Percentiles rank a stretch among this genome's conserved stretches.
Evolutionary conservation across 30 jellyfish, hydroid and myxozoan genomes (phyloP).

Genomic region (Aurelia sp.): DNA sequence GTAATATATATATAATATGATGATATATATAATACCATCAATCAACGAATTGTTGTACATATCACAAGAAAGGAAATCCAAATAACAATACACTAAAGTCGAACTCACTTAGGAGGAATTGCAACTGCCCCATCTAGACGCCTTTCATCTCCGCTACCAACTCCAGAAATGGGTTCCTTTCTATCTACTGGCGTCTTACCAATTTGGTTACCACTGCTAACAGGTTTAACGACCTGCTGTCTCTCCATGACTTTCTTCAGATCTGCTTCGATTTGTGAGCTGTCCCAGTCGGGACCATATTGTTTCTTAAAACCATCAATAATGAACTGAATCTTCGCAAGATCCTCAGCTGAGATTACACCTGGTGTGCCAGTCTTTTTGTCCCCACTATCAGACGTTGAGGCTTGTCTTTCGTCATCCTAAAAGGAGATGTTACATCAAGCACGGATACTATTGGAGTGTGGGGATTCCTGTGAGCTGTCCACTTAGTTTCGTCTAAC

Average conservation of each 20-base stretch:
- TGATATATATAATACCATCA: no score
- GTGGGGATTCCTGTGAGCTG: no score
- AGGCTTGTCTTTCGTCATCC: not conserved
- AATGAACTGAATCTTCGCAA: constrained; percentile 32
- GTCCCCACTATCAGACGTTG: not conserved
- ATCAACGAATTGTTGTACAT: no score
- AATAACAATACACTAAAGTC: no score
- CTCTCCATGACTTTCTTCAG: constrained; percentile 35
- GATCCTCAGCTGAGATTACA: constrained; percentile 32
- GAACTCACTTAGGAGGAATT: no score
- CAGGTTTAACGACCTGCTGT: not conserved
- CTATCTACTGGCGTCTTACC: not conserved
- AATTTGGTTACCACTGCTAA: not conserved
- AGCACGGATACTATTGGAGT: no score
- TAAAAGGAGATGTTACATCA: no score
- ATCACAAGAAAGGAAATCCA: no score
- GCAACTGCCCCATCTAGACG: no score
- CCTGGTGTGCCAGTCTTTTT: constrained; percentile 4
- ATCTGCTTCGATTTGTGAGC: constrained; percentile 59
- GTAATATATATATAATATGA: no score
- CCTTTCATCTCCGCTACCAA: not conserved
- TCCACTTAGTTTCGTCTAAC: no score
- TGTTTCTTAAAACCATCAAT: constrained; percentile 55
- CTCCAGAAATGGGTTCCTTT: not conserved
- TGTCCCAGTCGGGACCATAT: constrained; percentile 64